These are phyloP conservation scores for Eonycteris spelaea DNA, from an alignment of 2,113 vertebrate species.

Conservation along the genomic window DNA sequence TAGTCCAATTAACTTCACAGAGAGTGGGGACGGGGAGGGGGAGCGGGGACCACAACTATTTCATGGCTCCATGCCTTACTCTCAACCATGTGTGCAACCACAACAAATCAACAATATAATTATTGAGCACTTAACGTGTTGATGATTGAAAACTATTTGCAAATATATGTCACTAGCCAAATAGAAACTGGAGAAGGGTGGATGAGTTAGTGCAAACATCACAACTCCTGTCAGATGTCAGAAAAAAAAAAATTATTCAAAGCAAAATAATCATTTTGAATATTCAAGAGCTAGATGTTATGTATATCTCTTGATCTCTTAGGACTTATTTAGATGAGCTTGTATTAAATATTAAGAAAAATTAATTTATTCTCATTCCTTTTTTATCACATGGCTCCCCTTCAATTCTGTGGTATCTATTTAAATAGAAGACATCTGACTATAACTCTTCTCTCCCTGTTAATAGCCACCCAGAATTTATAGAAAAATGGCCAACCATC, in stretches of 20 bases:
- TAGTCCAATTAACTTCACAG: slow-evolving; percentile 67
- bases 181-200: neutral
- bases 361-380: neutral
- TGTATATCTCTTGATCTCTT: neutral
- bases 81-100: neutral
- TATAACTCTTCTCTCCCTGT: neutral
- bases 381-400: neutral
- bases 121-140: neutral
- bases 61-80: neutral
- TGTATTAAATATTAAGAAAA: neutral
- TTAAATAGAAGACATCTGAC: neutral
- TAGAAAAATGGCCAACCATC: neutral
- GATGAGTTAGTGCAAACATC: neutral
- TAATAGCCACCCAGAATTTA: neutral
- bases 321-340: neutral
- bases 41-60: neutral
- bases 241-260: neutral
- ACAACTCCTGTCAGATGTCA: neutral
- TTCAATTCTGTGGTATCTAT: neutral
- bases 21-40: neutral
- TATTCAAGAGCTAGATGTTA: neutral
- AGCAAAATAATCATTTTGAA: neutral
- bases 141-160: neutral
- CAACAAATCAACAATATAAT: slow-evolving; percentile 42
- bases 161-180: neutral